phyloP scores from a whole-genome alignment of 2,888 invertebrate genomes.

The Apantesis nais region DNA sequence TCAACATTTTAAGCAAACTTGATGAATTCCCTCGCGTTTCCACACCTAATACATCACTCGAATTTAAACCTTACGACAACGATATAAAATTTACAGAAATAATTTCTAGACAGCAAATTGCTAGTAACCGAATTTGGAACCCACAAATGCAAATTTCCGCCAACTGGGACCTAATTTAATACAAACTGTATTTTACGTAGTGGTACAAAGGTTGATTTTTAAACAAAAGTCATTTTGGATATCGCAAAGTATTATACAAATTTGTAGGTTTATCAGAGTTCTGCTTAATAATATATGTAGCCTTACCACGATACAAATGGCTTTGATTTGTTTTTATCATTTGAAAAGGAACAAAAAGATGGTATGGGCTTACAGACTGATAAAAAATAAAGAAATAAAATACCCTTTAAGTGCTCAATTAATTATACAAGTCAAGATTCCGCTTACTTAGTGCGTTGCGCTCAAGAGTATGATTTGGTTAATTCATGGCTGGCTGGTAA shows the following conservation, averaged over 20 bases:
- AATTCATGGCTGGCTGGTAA: conserved; percentile 9
- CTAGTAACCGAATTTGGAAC: conserved; percentile 33
- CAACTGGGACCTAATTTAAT: background rate
- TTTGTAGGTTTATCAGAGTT: conserved; percentile 61
- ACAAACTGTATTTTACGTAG: conserved; percentile 17
- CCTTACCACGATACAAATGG: conserved; percentile 63
- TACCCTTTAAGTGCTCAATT: conserved; percentile 16
- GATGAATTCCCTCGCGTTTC: conserved; percentile 48
- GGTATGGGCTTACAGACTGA: conserved; percentile 16
- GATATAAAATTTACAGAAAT: conserved; percentile 25
- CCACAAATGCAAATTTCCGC: conserved; percentile 26
- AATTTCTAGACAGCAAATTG: conserved; percentile 29
- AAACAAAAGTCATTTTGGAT: background rate
- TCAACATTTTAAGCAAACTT: conserved; percentile 62
- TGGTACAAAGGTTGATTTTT: conserved; percentile 19
- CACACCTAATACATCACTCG: conserved; percentile 12
- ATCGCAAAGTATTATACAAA: conserved; percentile 37
- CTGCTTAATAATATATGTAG: conserved; percentile 71
- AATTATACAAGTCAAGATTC: conserved; percentile 18
- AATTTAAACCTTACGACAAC: conserved; percentile 33
- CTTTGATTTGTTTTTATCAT: conserved; percentile 66
- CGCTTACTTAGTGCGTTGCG: conserved; percentile 15
- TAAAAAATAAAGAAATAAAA: background rate
- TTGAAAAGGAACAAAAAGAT: conserved; percentile 37
- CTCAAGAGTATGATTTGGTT: conserved; percentile 18